Evolutionary conservation across 2,888 invertebrate species (phyloP).

Genomic region (Apamea epomidion): DNA sequence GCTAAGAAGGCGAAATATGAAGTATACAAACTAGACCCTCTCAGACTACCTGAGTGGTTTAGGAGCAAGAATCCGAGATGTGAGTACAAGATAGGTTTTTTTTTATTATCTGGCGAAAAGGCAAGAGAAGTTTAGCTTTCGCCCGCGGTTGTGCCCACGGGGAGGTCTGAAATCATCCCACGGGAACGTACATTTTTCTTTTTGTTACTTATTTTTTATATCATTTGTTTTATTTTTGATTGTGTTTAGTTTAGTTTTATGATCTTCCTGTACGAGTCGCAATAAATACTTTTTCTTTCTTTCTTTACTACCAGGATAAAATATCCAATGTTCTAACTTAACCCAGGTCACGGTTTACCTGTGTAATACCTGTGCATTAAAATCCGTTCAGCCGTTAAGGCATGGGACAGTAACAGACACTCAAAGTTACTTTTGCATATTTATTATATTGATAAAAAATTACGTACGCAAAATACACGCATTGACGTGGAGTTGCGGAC

Average conservation of each 20-base stretch:
- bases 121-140: background rate
- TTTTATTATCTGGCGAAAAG: background rate
- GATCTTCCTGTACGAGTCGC: too few species aligned
- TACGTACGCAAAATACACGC: too few species aligned
- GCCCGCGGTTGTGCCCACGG: background rate
- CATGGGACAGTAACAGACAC: background rate
- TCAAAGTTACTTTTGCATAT: background rate
- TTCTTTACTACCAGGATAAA: background rate
- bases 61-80: slow-evolving; percentile 89
- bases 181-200: background rate
- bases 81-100: slow-evolving; percentile 73
- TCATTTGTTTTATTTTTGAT: too few species aligned
- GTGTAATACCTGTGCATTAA: background rate
- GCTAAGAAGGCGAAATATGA: slow-evolving; percentile 91
- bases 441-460: too few species aligned
- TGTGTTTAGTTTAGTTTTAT: too few species aligned
- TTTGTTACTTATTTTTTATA: too few species aligned
- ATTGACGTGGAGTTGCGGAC: too few species aligned
- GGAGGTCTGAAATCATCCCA: background rate
- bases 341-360: background rate
- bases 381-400: background rate
- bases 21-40: slow-evolving; percentile 90
- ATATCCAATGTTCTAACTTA: background rate
- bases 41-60: slow-evolving; percentile 92
- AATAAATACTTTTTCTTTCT: too few species aligned